Conservation (phyloP, 1,140 invertebrate genomes). For the Papilio helenus region DNA sequence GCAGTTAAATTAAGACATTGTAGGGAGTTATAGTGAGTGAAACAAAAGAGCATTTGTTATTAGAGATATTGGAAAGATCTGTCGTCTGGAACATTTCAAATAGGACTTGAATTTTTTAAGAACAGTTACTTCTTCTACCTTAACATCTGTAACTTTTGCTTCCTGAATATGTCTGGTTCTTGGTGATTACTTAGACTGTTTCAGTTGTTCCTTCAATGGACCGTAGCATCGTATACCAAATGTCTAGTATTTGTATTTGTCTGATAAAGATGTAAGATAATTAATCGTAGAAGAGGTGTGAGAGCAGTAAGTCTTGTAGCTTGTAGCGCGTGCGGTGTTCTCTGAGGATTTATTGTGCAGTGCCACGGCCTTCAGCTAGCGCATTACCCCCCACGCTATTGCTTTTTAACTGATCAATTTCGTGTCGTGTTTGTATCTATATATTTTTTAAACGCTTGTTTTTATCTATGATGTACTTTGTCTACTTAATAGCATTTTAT, state of each 20-base stretch:
- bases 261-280: constrained; percentile 52
- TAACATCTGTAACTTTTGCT: no score
- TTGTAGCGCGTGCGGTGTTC: constrained; percentile 42
- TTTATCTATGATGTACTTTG: background rate
- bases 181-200: background rate
- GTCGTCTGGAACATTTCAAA: background rate
- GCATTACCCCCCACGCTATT: constrained; percentile 48
- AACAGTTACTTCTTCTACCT: background rate
- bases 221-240: background rate
- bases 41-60: background rate
- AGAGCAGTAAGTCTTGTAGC: constrained; percentile 46
- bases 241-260: background rate
- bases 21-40: background rate
- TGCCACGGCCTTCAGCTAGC: constrained; percentile 48
- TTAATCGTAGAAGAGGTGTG: constrained; percentile 53
- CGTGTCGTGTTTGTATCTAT: background rate
- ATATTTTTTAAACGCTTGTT: background rate
- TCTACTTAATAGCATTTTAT: background rate
- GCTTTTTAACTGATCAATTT: constrained; percentile 44
- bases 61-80: background rate
- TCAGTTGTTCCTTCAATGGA: background rate
- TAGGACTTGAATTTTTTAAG: background rate
- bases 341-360: constrained; percentile 58
- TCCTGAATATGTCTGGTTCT: no score
- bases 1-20: background rate